Base-by-base conservation (phyloP, 1,140 invertebrate species). In the Drosophila bocki region DNA sequence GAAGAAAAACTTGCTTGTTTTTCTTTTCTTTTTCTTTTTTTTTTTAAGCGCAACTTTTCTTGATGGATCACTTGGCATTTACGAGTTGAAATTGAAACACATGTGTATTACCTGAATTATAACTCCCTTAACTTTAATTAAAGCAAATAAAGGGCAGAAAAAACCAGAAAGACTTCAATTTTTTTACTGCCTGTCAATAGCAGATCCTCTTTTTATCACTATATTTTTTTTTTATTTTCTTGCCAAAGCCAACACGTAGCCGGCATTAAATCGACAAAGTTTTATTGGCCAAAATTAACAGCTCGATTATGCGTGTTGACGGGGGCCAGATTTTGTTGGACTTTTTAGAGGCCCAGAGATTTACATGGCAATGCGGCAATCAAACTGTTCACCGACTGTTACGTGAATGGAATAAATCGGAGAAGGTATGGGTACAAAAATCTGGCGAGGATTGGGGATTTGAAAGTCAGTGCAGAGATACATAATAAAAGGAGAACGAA, bases 241-340 rank as follows among this genome's bases (percentile, higher is more conserved):
- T 3, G 22, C 6, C 15, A 2, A 50, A 48, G 37, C 15, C 26
- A 33, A 29, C 56, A 63, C 58, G 57, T 75, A 62, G 11, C 37
- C 13, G 41, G 45, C 51, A 54, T 65, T 51, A 75, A 75, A 75
- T 63, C 51, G 41, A 39, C 59, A 75, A 76, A 58, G 51, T 76
- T 78, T 78, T 78, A 78, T 78, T 78, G 54, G 17, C 44, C 59
- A 15, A 78, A 78, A 78, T 78, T 78, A 78, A 78, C 63, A 64
- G 76, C 65, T 29, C 76, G 75, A 78, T 78, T 78, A 78, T 78
- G 75, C 75, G 65, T 78, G 59, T 59, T 78, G 76, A 54, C 75
- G 59, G 58, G 64, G 75, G 51, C 58, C 42, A 72, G 69, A 60
- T 76, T 54, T 75, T 41, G 72, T 45, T 32, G 72, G 22, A 56